Base-by-base conservation (phyloP, 2,113 vertebrate species). In the Carassius auratus region DNA sequence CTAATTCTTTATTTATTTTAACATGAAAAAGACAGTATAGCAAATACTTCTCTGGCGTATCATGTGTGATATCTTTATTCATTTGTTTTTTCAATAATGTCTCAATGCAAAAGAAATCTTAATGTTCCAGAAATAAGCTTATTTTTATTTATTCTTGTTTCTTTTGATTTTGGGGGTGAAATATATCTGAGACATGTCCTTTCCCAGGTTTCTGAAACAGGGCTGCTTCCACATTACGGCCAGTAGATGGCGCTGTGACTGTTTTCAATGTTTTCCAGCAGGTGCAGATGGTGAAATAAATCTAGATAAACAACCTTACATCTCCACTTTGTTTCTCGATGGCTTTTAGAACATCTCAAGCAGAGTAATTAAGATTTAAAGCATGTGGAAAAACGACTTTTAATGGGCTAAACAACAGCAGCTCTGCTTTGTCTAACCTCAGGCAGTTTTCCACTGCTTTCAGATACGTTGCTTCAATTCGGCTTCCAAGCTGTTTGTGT, bases 351-450 rank as follows among this genome's bases (percentile, higher is more conserved):
- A 55, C 45, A 82, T 36, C 42, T 82, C 80, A 33, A 69, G 26
- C 26, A 8, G 10, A 82, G 26, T 69, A 69, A 82, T 68, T 48
- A 66, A 36, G 80, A 82, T 82, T 55, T 69, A 55, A 82, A 82
- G 17, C 45, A 13, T 21, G 64, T 66, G 79, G 30, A 33, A 69
- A 69, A 81, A 15, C 5, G 3, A 69, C 79, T 33, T 62, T 81
- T 15, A 52, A 80, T 14, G 12, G 55, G 4, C 19, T n/a, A 33
- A 76, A 79, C 30, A 36, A 4, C 4, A 1, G 2, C n/a, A 26
- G 3, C 36, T 42, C 62, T 68, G 23, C 4, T 52, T 68, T 10
- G 10, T 52, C 10, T 69, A 82, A 26, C 45, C 42, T 36, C 42
- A 55, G 64, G 64, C 45, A 42, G 52, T 82, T 52, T 68, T 52